A percentile compares a stretch with the other conserved stretches of the same genome.
Evolutionary conservation across 2,113 vertebrate genomes (phyloP).

Genomic region (Spea multiplicata): DNA sequence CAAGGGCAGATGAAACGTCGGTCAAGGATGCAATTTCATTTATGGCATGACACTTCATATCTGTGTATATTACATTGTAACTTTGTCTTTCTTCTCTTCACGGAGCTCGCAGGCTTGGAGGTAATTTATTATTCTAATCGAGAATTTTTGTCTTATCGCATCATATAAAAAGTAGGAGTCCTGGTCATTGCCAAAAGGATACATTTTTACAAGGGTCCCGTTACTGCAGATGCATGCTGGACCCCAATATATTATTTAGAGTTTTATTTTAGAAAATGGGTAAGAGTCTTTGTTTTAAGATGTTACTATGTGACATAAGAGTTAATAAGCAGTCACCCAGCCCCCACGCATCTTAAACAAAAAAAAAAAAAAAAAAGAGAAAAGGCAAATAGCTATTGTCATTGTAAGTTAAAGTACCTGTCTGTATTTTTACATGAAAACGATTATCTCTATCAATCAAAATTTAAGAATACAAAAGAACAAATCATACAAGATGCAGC

Average conservation of each 20-base stretch:
- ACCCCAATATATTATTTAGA: constrained; percentile 77
- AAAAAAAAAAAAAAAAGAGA: constrained; percentile 85
- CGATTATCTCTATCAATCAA: constrained; percentile 88
- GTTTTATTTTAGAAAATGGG: constrained; percentile 72
- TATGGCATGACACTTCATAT: constrained; percentile 1
- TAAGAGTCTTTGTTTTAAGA: constrained; percentile 63
- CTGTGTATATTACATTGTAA: neutral
- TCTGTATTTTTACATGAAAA: constrained; percentile 86
- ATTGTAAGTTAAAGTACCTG: constrained; percentile 84
- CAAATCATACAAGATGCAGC: constrained; percentile 81
- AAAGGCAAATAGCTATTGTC: constrained; percentile 88
- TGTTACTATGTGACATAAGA: constrained; percentile 71
- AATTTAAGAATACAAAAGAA: constrained; percentile 84
- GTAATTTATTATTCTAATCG: constrained; percentile 36
- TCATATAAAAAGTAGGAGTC: constrained; percentile 51
- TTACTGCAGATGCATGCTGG: constrained; percentile 70
- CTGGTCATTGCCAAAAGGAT: constrained; percentile 67
- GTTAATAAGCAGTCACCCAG: constrained; percentile 81
- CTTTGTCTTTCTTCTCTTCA: constrained; percentile 25
- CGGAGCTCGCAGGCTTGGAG: constrained; percentile 22
- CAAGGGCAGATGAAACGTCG: constrained; percentile 26
- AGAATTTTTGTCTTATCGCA: constrained; percentile 54
- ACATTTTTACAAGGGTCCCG: constrained; percentile 70
- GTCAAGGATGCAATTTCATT: constrained; percentile 34
- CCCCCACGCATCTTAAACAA: constrained; percentile 81